These are phyloP conservation scores for Agrypnus murinus DNA, from an alignment of 2,888 invertebrate genomes.

Conservation along the genomic window DNA sequence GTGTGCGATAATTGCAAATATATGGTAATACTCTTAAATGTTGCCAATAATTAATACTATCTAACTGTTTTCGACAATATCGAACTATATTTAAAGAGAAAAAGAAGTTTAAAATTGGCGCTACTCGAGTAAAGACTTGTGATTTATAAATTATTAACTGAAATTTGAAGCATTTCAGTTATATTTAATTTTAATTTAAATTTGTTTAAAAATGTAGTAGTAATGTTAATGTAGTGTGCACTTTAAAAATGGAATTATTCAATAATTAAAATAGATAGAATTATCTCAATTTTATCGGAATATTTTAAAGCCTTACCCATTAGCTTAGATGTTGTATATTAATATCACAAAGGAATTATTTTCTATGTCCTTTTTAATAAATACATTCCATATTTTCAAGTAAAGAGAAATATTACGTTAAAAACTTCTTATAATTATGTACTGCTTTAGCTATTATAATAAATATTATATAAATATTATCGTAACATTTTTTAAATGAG, in stretches of 20 bases:
- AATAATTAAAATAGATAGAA: constrained; percentile 17
- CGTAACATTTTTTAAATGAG: constrained; percentile 29
- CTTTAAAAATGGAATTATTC: not conserved
- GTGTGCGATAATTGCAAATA: not conserved
- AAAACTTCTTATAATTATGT: constrained; percentile 25
- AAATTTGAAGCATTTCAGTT: constrained; percentile 63
- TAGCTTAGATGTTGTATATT: constrained; percentile 34
- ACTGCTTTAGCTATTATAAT: constrained; percentile 22
- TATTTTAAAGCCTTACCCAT: constrained; percentile 30
- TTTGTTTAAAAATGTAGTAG: constrained; percentile 5
- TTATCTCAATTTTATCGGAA: not conserved
- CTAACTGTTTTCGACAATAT: constrained; percentile 29
- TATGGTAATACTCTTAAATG: constrained; percentile 1
- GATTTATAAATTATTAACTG: constrained; percentile 24
- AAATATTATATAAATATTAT: constrained; percentile 5
- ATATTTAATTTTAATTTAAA: not conserved
- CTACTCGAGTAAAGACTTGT: constrained; percentile 24
- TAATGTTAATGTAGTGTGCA: constrained; percentile 7
- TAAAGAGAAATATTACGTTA: constrained; percentile 9
- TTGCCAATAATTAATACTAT: constrained; percentile 31
- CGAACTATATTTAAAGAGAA: constrained; percentile 11
- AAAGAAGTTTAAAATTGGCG: constrained; percentile 9
- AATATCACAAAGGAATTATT: constrained; percentile 27
- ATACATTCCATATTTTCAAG: constrained; percentile 42
- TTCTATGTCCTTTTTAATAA: constrained; percentile 13